These are phyloP conservation scores for Butastur rufipennis DNA, from an alignment of 2,113 vertebrate species.

Conservation along the genomic window DNA sequence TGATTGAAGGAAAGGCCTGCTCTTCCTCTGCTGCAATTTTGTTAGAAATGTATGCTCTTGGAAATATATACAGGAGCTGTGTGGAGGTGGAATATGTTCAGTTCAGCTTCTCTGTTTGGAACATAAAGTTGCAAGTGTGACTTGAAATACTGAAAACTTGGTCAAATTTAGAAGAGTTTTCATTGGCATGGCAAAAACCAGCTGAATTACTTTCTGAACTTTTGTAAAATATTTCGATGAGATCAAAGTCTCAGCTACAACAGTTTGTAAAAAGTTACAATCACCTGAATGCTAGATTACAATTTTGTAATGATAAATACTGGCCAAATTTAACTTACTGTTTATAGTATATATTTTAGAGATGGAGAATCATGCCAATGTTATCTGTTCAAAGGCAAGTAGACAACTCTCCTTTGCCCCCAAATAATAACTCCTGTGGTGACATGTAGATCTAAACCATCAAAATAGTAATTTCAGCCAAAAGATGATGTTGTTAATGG, in stretches of 20 bases:
- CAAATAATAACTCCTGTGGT: background rate
- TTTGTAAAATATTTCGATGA: background rate
- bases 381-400: background rate
- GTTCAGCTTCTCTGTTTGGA: background rate
- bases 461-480: background rate
- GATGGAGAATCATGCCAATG: background rate
- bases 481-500: background rate
- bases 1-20: background rate
- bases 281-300: background rate
- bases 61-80: background rate
- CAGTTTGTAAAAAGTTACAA: background rate
- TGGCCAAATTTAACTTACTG: background rate
- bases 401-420: background rate
- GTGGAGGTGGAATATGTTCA: background rate
- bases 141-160: background rate
- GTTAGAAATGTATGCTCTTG: background rate
- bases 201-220: background rate
- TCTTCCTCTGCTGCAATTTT: background rate
- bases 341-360: background rate
- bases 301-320: background rate
- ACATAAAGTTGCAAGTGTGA: background rate
- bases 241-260: background rate
- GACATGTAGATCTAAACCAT: background rate
- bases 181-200: background rate
- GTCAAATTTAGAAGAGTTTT: background rate